phyloP scores from a whole-genome alignment of 2,888 invertebrate species.

The Hymenopus coronatus region DNA sequence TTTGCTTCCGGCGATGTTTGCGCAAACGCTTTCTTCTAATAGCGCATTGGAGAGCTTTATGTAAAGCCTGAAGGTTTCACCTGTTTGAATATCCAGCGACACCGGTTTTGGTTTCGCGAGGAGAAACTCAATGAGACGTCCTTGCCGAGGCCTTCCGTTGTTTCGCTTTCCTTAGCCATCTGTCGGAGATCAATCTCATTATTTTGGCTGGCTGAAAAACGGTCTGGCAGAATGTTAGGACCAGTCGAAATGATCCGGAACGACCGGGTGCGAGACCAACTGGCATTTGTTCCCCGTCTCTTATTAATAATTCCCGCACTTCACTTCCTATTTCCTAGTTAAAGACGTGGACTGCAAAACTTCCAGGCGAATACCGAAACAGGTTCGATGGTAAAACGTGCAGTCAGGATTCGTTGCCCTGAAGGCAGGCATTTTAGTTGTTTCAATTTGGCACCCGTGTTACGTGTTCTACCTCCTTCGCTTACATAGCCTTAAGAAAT shows the following conservation, averaged over 20 bases:
- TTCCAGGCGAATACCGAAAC: neutral
- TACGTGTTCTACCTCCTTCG: neutral
- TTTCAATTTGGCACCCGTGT: neutral
- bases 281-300: neutral
- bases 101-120: neutral
- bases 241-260: neutral
- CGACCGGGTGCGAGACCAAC: neutral
- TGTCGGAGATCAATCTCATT: neutral
- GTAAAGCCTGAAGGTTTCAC: neutral
- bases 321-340: constrained; percentile 5
- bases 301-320: neutral
- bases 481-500: constrained; percentile 1
- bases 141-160: neutral
- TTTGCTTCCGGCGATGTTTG: neutral
- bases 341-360: neutral
- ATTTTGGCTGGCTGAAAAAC: neutral
- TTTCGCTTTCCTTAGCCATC: neutral
- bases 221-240: neutral
- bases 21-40: neutral
- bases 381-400: neutral
- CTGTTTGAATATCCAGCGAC: neutral
- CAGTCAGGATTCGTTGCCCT: neutral
- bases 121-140: neutral
- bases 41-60: neutral
- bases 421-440: neutral